Evolutionary conservation across 1,140 invertebrate species (phyloP).

Genomic region (Eupristina koningsbergeri): DNA sequence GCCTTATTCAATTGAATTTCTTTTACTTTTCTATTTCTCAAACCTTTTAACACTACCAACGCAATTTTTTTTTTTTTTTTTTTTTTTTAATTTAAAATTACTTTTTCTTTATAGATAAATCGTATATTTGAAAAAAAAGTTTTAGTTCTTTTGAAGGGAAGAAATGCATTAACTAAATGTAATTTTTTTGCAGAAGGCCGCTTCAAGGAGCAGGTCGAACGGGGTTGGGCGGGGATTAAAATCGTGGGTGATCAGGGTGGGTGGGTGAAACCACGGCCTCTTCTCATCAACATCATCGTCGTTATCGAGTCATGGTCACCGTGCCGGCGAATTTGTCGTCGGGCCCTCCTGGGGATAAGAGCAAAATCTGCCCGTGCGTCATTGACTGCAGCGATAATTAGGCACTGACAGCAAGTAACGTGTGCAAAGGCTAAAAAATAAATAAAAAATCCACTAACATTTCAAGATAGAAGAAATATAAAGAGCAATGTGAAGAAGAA

Average conservation of each 20-base stretch:
- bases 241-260: conserved; percentile 73
- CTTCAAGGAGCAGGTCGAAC: conserved; percentile 69
- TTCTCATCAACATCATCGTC: conserved; percentile 72
- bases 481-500: conserved; percentile 37
- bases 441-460: conserved; percentile 35
- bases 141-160: not conserved
- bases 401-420: conserved; percentile 57
- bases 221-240: conserved; percentile 73
- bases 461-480: conserved; percentile 30
- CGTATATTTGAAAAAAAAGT: too few species aligned
- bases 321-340: conserved; percentile 55
- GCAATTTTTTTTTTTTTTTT: not conserved
- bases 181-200: conserved; percentile 70
- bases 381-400: conserved; percentile 54
- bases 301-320: conserved; percentile 69
- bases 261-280: conserved; percentile 76
- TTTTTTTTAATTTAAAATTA: not conserved
- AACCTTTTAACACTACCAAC: not conserved
- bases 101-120: not conserved
- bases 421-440: conserved; percentile 57
- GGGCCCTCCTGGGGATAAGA: conserved; percentile 53
- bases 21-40: not conserved
- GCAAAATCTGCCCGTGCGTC: conserved; percentile 52
- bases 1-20: too few species aligned
- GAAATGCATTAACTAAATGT: not conserved